Conservation (phyloP, 2,113 vertebrate genomes). For the Eidolon helvum region DNA sequence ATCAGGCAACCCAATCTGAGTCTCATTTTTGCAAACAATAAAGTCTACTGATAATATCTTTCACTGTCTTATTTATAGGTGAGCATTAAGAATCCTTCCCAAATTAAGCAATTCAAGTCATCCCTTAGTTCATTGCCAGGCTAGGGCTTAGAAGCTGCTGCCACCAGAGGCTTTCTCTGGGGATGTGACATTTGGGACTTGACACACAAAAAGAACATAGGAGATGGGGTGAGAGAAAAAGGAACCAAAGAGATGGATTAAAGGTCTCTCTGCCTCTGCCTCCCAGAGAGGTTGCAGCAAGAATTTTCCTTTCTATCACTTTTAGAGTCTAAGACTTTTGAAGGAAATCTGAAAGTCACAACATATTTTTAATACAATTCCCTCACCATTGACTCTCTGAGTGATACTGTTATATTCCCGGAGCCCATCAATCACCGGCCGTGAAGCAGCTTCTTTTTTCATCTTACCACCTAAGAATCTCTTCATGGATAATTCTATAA, state of each 20-base stretch:
- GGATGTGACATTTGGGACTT: slow-evolving; percentile 30
- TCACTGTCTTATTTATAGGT: neutral
- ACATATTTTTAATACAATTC: neutral
- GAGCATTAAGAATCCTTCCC: neutral
- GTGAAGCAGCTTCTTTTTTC: fast-evolving
- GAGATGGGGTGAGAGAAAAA: neutral
- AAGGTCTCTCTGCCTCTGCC: neutral
- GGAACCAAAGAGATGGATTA: neutral
- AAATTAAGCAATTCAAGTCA: neutral
- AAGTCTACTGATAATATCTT: neutral
- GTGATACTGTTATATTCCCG: neutral
- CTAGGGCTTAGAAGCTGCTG: neutral
- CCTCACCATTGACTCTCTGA: fast-evolving
- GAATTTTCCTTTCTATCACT: neutral
- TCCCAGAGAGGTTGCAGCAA: neutral
- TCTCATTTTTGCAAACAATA: neutral
- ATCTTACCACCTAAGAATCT: neutral
- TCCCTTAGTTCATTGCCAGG: neutral
- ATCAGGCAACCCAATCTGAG: neutral
- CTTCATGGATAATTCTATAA: neutral
- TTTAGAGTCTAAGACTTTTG: neutral
- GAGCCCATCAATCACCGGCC: neutral
- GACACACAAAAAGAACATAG: neutral
- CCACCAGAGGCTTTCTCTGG: neutral
- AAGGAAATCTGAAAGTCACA: slow-evolving; percentile 20